A percentile compares a stretch with the other conserved stretches of the same genome.
These are phyloP conservation scores for Xerus inauris DNA, from an alignment of 2,113 vertebrate species.

Conservation along the genomic window DNA sequence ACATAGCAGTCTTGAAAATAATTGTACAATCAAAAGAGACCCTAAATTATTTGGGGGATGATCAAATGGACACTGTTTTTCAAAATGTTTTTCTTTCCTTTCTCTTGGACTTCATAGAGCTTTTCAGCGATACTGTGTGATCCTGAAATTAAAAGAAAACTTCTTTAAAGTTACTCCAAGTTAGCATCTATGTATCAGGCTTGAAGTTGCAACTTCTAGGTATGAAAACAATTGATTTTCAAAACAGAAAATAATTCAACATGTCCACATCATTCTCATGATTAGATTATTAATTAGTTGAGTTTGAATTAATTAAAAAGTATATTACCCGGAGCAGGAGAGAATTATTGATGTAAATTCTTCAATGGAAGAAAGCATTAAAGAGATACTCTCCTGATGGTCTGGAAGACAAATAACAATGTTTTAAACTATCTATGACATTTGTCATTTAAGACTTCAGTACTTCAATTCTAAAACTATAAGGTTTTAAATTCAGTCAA, in stretches of 20 bases:
- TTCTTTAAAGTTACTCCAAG: background rate
- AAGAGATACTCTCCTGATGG: background rate
- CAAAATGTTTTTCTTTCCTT: background rate
- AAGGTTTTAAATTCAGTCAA: background rate
- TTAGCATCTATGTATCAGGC: background rate
- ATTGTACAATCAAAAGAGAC: background rate
- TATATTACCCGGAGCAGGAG: background rate
- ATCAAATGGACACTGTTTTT: background rate
- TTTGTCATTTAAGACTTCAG: background rate
- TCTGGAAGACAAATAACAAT: background rate
- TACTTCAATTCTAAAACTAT: background rate
- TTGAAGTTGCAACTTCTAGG: background rate
- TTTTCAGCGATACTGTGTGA: background rate
- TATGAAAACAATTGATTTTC: background rate
- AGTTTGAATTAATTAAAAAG: background rate
- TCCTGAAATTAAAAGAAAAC: background rate
- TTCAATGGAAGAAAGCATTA: background rate
- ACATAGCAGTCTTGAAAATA: background rate
- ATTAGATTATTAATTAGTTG: background rate
- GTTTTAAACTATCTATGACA: background rate
- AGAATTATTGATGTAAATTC: background rate
- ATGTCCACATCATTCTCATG: background rate
- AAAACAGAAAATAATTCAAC: background rate
- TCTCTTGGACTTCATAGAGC: background rate
- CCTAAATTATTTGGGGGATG: background rate